A percentile compares a stretch with the other conserved stretches of the same genome.
Conservation (phyloP, 64 coral and sea anemone species). For the Stylophora pistillata region DNA sequence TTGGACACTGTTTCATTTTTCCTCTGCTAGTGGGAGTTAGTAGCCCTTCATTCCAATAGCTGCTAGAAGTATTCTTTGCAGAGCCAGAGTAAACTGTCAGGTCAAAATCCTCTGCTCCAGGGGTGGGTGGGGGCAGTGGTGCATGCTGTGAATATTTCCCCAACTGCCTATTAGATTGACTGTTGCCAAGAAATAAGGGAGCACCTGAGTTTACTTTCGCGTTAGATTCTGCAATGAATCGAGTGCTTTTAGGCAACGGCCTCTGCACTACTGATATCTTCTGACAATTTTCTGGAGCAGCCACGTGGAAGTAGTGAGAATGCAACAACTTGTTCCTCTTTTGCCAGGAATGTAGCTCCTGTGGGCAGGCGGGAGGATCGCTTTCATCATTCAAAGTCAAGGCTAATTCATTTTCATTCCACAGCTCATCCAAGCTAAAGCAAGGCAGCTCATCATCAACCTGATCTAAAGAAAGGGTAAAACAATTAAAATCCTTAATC, state of each 20-base stretch:
- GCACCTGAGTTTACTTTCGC: background rate
- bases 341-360: background rate
- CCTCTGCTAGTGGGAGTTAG: background rate
- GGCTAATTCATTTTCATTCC: constrained; percentile 26
- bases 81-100: background rate
- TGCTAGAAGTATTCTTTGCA: background rate
- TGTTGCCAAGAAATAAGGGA: background rate
- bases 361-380: background rate
- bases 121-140: background rate
- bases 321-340: background rate
- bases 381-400: background rate
- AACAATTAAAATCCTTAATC: background rate
- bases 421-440: constrained; percentile 12
- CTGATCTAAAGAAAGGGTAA: background rate
- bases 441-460: constrained; percentile 18
- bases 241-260: background rate
- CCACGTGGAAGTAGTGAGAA: background rate
- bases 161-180: background rate
- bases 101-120: background rate
- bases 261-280: background rate
- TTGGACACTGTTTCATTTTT: background rate
- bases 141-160: background rate
- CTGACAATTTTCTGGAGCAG: background rate
- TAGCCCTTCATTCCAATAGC: background rate
- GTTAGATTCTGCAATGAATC: background rate